These are phyloP conservation scores for Tanaodytes sp. DNA, from an alignment of 2,888 invertebrate species.

Conservation along the genomic window DNA sequence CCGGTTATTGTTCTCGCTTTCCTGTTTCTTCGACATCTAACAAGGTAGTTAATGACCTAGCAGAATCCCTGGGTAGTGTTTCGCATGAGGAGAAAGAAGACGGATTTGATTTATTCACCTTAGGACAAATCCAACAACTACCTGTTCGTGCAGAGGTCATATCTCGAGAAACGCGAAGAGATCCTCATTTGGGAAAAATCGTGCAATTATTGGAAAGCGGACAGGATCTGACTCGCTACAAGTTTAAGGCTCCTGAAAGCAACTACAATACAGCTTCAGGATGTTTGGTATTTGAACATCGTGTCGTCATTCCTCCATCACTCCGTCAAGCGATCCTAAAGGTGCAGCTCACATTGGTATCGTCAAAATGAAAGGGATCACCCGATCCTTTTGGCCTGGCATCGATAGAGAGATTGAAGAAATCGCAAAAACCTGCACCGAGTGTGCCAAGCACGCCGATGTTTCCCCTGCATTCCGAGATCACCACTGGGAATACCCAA, in stretches of 20 bases:
- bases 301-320: constrained; percentile 11
- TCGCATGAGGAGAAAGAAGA: not conserved
- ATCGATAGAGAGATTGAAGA: constrained; percentile 34
- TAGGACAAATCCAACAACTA: constrained; percentile 12
- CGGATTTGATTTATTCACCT: constrained; percentile 5
- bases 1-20: constrained; percentile 26
- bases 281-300: constrained; percentile 25
- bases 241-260: constrained; percentile 6
- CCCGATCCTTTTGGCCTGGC: constrained; percentile 32
- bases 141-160: constrained; percentile 12
- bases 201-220: constrained; percentile 8
- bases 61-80: not conserved
- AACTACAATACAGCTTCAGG: constrained; percentile 2
- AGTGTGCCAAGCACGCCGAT: constrained; percentile 24
- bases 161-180: constrained; percentile 13
- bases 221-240: constrained; percentile 1
- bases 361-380: constrained; percentile 19
- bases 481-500: constrained; percentile 17
- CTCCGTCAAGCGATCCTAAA: not conserved
- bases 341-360: constrained; percentile 22
- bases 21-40: not conserved
- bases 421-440: constrained; percentile 17
- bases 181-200: constrained; percentile 10
- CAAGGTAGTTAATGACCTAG: too few species aligned
- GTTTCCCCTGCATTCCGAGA: constrained; percentile 7